A percentile compares a stretch with the other conserved stretches of the same genome.
Conservation (phyloP, 2,888 invertebrate species). For the Deilephila elpenor region DNA sequence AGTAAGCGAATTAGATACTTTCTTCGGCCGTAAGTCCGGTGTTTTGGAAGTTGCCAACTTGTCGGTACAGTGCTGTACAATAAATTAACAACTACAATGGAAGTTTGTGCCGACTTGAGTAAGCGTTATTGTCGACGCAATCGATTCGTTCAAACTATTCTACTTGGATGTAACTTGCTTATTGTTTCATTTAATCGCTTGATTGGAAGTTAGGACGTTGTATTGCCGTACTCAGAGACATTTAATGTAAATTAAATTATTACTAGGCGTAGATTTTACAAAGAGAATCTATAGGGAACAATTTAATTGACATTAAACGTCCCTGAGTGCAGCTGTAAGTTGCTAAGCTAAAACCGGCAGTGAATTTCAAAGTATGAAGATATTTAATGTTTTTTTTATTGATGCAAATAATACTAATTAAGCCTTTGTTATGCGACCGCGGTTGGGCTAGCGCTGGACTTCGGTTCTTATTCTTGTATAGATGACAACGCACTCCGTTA, state of each 20-base stretch:
- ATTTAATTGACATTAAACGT: too few relatives aligned
- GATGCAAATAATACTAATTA: too few relatives aligned
- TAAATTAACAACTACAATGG: slow-evolving; percentile 36
- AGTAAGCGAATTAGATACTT: slow-evolving; percentile 73
- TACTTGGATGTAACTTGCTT: slow-evolving; percentile 16
- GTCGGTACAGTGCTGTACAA: slow-evolving; percentile 73
- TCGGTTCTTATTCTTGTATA: too few relatives aligned
- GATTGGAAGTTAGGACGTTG: neutral
- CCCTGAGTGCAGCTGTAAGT: too few relatives aligned
- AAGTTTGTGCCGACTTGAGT: slow-evolving; percentile 61
- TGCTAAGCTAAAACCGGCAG: neutral
- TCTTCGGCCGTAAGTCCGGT: slow-evolving; percentile 83
- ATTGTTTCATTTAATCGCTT: neutral
- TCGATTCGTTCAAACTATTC: slow-evolving; percentile 20
- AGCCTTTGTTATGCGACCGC: too few relatives aligned
- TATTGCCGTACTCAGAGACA: neutral
- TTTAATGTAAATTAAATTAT: too few relatives aligned
- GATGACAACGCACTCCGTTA: too few relatives aligned
- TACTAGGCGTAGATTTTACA: too few relatives aligned
- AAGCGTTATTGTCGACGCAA: slow-evolving; percentile 50
- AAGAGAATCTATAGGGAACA: too few relatives aligned
- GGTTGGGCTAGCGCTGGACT: too few relatives aligned
- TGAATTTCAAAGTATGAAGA: too few relatives aligned
- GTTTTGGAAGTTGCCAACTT: slow-evolving; percentile 73
- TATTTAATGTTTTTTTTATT: too few relatives aligned